Conservation (phyloP, 2,888 invertebrate genomes). For the Perizoma flavofasciatum region DNA sequence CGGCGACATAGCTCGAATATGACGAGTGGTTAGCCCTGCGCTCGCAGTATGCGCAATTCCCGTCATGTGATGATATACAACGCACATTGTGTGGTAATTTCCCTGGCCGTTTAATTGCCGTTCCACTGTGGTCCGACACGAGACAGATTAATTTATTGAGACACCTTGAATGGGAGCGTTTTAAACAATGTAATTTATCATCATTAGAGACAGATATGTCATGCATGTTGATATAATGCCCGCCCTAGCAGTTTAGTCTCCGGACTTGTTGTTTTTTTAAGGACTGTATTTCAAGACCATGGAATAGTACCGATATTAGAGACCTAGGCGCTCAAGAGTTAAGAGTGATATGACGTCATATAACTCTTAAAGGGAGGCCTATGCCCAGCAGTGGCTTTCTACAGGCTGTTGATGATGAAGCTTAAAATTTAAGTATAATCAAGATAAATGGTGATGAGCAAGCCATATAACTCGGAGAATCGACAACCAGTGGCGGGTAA, state of each 20-base stretch:
- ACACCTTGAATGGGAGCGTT: constrained; percentile 71
- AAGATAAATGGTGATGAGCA: too few species aligned
- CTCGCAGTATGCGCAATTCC: constrained; percentile 50
- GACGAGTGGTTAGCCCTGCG: constrained; percentile 59
- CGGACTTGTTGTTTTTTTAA: constrained; percentile 16
- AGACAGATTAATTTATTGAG: constrained; percentile 77
- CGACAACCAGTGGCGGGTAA: too few species aligned
- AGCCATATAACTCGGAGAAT: too few species aligned
- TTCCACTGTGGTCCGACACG: constrained; percentile 72
- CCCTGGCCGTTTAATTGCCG: constrained; percentile 76
- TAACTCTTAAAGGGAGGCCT: too few species aligned
- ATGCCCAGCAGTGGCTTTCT: too few species aligned
- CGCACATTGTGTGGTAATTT: constrained; percentile 81
- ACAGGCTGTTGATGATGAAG: too few species aligned
- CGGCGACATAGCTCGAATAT: constrained; percentile 56
- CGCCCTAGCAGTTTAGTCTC: constrained; percentile 27
- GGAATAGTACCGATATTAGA: too few species aligned
- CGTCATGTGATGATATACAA: constrained; percentile 79
- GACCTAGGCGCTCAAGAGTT: too few species aligned
- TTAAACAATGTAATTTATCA: constrained; percentile 69
- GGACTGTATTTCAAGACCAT: too few species aligned
- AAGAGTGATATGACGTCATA: too few species aligned
- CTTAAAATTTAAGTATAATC: too few species aligned
- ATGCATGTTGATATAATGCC: constrained; percentile 38
- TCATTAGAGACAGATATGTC: constrained; percentile 67